These are phyloP conservation scores for Petrocephalus schoutedeni DNA, from an alignment of 2,797 vertebrate species.

Conservation along the genomic window DNA sequence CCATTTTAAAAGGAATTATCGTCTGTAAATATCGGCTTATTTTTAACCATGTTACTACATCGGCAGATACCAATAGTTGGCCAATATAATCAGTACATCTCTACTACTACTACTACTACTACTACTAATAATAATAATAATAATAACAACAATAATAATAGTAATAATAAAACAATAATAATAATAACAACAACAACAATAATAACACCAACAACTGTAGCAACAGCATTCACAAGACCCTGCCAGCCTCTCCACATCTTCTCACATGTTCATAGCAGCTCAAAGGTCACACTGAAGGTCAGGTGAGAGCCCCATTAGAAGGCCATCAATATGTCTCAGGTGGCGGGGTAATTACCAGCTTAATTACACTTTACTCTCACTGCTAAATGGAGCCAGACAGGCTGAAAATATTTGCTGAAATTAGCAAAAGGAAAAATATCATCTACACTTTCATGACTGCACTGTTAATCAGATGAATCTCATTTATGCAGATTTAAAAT, in stretches of 20 bases:
- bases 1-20: neutral
- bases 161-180: neutral
- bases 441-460: neutral
- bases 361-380: conserved; percentile 13
- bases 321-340: conserved; percentile 9
- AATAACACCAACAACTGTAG: neutral
- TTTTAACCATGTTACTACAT: neutral
- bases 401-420: conserved; percentile 1
- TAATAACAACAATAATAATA: neutral
- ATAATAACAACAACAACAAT: neutral
- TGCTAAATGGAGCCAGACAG: conserved; percentile 3
- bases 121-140: neutral
- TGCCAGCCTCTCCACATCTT: neutral
- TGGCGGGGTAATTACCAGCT: conserved; percentile 9
- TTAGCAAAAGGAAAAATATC: conserved; percentile 17
- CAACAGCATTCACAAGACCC: neutral
- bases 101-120: neutral
- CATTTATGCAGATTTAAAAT: neutral
- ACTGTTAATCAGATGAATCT: conserved; percentile 12
- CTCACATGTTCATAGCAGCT: neutral
- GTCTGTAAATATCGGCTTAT: neutral
- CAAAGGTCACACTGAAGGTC: conserved; percentile 7
- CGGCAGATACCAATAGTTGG: neutral
- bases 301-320: conserved; percentile 4
- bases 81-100: neutral